Base-by-base conservation (phyloP, 2,797 vertebrate genomes). In the Parotocinclus haroldoi region DNA sequence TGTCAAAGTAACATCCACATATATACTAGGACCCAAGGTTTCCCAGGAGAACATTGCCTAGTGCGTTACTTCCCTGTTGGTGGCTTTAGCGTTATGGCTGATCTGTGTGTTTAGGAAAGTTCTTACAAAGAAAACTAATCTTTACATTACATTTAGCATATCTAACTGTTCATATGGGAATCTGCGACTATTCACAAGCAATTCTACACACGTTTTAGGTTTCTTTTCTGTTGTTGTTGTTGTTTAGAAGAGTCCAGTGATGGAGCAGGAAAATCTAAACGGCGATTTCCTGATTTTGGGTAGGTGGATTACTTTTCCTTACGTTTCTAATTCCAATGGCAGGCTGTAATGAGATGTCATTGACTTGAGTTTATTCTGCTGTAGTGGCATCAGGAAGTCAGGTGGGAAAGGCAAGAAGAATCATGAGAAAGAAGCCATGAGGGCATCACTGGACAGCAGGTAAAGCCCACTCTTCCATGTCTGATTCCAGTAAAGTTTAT, bases 241-340 rank as follows among this genome's bases (percentile, higher is more conserved):
- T n/a, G n/a, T n/a, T 53, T 79, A 94, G 95, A 96, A 71, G 95
- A 95, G 66, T 73, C 82, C 55, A 90, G 63, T 79, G 94, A 97
- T 76, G 77, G 83, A 0, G 71, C 85, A 55, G 93, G 91, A 65
- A 97, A 95, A 81, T 78, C 89, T 45, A 97, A 91, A 87, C 88
- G 93, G 79, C 84, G 93, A 80, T 96, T 96, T 84, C 93, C 95
- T 80, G 94, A 96, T 83, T 96, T 97, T 88, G 94, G 95, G 95
- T 94, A 84, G 74, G 88, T 78, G 44, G 55, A 58, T 14, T 3
- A 11, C 16, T 11, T 38, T 9, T n/a, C 7, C 39, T 3, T 46
- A 3, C 36, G 7, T 44, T 13, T 61, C 13, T 17, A 12, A 16
- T 10, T 17, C 54, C 37, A 10, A 9, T 9, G 4, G 9, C 6